Percentiles rank a stretch among this genome's conserved stretches.
These are phyloP conservation scores for Chinchilla lanigera DNA, from an alignment of 2,113 vertebrate genomes.

Conservation along the genomic window DNA sequence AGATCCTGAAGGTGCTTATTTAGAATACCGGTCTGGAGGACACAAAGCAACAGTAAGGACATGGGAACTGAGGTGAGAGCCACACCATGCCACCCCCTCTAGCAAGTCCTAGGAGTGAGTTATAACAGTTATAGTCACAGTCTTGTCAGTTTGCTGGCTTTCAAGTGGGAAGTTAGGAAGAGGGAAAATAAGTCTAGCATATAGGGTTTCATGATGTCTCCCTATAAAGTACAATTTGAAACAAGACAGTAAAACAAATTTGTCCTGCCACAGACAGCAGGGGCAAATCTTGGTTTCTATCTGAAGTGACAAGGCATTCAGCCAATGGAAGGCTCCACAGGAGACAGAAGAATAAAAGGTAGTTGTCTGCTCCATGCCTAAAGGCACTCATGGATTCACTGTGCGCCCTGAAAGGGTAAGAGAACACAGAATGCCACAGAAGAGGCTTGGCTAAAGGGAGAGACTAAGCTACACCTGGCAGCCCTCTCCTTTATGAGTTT, in stretches of 20 bases:
- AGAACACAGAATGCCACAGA: not conserved
- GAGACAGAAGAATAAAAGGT: not conserved
- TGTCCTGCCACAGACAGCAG: not conserved
- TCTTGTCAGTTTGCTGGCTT: slow-evolving; percentile 2
- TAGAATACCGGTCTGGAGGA: slow-evolving; percentile 95
- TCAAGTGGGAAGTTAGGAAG: not conserved
- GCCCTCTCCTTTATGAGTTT: not conserved
- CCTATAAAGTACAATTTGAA: slow-evolving; percentile 37
- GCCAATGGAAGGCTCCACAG: not conserved
- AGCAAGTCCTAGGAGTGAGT: not conserved
- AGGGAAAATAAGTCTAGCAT: slow-evolving; percentile 29
- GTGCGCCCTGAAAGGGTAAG: not conserved
- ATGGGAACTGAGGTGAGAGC: slow-evolving; percentile 18
- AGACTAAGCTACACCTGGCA: not conserved
- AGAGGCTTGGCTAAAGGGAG: not conserved
- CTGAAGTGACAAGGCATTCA: not conserved
- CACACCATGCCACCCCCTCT: not conserved
- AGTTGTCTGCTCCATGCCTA: not conserved
- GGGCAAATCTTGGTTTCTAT: not conserved
- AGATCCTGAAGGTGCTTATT: slow-evolving; percentile 99
- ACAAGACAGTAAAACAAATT: slow-evolving; percentile 18
- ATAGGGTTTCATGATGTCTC: not conserved
- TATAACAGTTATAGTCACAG: not conserved
- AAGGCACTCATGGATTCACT: not conserved
- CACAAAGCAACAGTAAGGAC: slow-evolving; percentile 58